Evolutionary conservation across 2,888 invertebrate genomes (phyloP).

Genomic region (Parnassius glacialis): DNA sequence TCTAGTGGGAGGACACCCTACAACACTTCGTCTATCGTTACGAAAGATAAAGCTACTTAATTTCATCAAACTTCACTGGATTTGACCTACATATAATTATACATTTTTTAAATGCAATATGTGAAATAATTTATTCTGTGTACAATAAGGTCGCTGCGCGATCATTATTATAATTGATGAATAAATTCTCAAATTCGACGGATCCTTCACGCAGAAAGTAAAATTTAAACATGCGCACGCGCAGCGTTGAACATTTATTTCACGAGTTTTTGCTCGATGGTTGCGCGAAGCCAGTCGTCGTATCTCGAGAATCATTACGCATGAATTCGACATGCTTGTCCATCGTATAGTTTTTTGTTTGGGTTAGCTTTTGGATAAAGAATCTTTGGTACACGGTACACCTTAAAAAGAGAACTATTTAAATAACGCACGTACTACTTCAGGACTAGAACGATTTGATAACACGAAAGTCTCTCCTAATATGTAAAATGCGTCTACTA

Average conservation of each 20-base stretch:
- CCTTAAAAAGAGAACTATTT: no score
- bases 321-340: constrained; percentile 21
- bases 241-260: constrained; percentile 13
- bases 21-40: no score
- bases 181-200: constrained; percentile 16
- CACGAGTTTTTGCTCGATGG: constrained; percentile 12
- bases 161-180: constrained; percentile 22
- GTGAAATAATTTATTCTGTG: constrained; percentile 12
- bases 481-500: no score
- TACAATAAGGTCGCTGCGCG: constrained; percentile 16
- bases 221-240: constrained; percentile 15
- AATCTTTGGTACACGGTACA: constrained; percentile 11
- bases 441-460: no score
- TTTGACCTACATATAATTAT: constrained; percentile 2
- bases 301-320: constrained; percentile 5
- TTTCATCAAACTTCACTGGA: constrained; percentile 13
- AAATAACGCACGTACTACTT: no score
- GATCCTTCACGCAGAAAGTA: constrained; percentile 22
- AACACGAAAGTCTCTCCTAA: no score
- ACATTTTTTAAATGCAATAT: constrained; percentile 7
- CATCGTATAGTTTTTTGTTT: not conserved
- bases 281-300: constrained; percentile 1
- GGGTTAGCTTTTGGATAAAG: not conserved
- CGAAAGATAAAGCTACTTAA: no score
- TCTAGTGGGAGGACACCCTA: no score